Evolutionary conservation across 2,113 vertebrate genomes (phyloP), one percentile per base, ranked within the genome.

Genomic region (Silurus glanis): DNA sequence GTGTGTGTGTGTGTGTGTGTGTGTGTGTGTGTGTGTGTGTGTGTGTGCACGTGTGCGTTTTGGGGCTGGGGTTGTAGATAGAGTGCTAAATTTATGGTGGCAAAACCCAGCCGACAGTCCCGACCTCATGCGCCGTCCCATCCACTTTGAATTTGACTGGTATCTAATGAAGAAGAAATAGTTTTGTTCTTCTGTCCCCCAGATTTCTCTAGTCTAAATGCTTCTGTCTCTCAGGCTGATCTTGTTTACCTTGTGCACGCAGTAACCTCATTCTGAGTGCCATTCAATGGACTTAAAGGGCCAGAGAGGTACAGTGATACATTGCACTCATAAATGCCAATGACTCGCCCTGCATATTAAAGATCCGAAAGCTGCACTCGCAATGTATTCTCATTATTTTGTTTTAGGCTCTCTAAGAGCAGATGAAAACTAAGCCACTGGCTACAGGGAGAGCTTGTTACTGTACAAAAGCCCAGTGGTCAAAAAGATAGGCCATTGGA

Each of bases 241-340:
- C 88, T 84, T 89, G 87, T 92, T 93, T 92, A 91, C 90, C 85
- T 88, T 89, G 83, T 89, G 89, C 71, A 56, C 56, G 19, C 87
- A 76, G 88, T 86, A 88, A 91, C 90, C 91, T 94, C 90, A 93
- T 94, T 93, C 91, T 90, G 84, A 90, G 90, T 82, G 89, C 89
- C 90, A 88, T 85, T 90, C 90, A 89, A 92, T 92, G 90, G 91
- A 94, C 92, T 92, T 91, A 91, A 93, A 92, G 87, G 86, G 85
- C 82, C 51, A 75, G 58, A 76, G 86, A 87, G 88, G 81, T 89
- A 90, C 87, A 89, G 90, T 90, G 90, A 92, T 91, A 89, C 90
- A 90, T 91, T 87, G 87, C 89, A 83, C 87, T 86, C 89, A 80
- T 89, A 92, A 92, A 88, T 83, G 71, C 85, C 88, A 80, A 80